A percentile compares a stretch with the other conserved stretches of the same genome.
Conservation (phyloP, 2,888 invertebrate genomes). For the Argyresthia goedartella region DNA sequence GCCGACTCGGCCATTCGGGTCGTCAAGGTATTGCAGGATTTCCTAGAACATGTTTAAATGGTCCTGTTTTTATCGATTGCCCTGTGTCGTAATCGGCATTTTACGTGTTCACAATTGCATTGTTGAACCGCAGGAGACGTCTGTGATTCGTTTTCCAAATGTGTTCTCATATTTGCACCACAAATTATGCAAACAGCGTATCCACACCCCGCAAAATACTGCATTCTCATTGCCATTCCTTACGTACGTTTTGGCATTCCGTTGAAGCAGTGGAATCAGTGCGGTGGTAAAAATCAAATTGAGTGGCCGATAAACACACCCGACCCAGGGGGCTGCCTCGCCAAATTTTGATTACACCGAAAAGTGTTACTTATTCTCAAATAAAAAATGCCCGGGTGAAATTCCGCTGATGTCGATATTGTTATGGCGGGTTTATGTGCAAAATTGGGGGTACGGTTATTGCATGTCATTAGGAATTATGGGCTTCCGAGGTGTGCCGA, state of each 20-base stretch:
- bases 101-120: too few relatives aligned
- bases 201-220: background rate
- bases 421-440: conserved; percentile 70
- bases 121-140: too few relatives aligned
- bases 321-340: conserved; percentile 21
- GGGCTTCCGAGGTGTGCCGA: conserved; percentile 56
- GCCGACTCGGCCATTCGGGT: too few relatives aligned
- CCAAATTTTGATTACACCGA: conserved; percentile 65
- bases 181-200: too few relatives aligned
- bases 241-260: conserved; percentile 40
- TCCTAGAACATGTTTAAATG: too few relatives aligned
- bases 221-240: conserved; percentile 30
- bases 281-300: conserved; percentile 65
- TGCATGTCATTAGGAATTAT: conserved; percentile 72
- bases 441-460: conserved; percentile 71
- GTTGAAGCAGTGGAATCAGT: conserved; percentile 46
- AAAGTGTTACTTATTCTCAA: conserved; percentile 68
- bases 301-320: conserved; percentile 64
- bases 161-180: too few relatives aligned
- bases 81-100: too few relatives aligned
- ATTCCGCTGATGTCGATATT: conserved; percentile 70
- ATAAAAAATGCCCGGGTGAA: conserved; percentile 51
- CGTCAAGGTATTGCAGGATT: too few relatives aligned
- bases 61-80: too few relatives aligned
- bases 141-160: too few relatives aligned